Evolutionary conservation across 1,140 invertebrate genomes (phyloP).

Genomic region (Polyergus mexicanus): DNA sequence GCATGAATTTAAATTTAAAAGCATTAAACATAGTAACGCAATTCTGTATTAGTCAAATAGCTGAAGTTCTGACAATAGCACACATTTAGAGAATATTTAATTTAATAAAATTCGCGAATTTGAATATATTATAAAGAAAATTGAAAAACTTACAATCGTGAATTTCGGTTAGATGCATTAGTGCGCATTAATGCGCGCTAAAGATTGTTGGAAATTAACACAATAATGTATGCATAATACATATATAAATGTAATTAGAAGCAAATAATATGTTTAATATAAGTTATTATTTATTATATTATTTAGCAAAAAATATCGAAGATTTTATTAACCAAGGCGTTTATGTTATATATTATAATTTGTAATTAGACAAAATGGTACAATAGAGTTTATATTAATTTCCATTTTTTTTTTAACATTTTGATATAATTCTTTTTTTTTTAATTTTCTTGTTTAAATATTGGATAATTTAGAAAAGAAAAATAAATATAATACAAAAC

Average conservation of each 20-base stretch:
- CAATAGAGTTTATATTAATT: neutral
- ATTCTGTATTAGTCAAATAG: conserved; percentile 2
- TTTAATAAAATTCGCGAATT: conserved; percentile 27
- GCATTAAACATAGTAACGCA: conserved; percentile 26
- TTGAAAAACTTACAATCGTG: conserved; percentile 1
- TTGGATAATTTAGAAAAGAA: neutral
- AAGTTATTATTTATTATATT: conserved; percentile 39
- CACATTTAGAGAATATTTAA: conserved; percentile 12
- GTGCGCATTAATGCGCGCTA: neutral
- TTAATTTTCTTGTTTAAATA: conserved; percentile 1
- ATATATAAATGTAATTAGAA: neutral
- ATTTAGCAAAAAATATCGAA: neutral
- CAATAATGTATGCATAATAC: neutral
- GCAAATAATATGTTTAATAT: neutral
- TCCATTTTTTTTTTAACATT: neutral
- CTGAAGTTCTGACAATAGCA: conserved; percentile 2
- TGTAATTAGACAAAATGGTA: neutral
- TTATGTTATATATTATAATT: neutral
- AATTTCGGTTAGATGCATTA: conserved; percentile 9
- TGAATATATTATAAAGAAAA: neutral
- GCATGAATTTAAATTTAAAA: conserved; percentile 9
- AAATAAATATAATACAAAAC: neutral
- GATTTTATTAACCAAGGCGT: neutral
- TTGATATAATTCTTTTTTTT: neutral
- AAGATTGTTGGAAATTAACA: neutral